Conservation (phyloP, 2,888 invertebrate genomes). For the Spisula solida region DNA sequence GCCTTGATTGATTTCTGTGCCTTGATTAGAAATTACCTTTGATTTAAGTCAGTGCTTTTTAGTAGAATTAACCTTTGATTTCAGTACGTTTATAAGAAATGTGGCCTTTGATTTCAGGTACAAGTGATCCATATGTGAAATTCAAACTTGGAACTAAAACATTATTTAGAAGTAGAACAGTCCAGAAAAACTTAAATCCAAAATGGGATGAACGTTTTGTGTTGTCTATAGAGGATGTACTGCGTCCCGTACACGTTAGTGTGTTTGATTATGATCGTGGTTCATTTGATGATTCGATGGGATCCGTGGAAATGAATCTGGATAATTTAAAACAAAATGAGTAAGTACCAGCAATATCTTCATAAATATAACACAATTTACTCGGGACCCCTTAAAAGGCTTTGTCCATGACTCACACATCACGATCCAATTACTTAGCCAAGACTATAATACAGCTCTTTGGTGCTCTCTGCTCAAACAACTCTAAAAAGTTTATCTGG, state of each 20-base stretch:
- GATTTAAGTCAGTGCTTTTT: no score
- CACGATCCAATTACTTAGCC: no score
- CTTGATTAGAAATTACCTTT: no score
- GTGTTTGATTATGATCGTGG: constrained; percentile 99
- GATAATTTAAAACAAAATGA: constrained; percentile 87
- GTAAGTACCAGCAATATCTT: constrained; percentile 46
- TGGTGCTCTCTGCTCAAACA: no score
- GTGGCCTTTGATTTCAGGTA: constrained; percentile 89
- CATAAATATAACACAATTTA: no score
- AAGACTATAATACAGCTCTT: no score
- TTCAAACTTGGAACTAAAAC: constrained; percentile 95
- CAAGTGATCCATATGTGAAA: constrained; percentile 99
- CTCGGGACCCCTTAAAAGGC: no score
- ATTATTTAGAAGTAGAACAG: constrained; percentile 97
- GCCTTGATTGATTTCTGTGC: no score
- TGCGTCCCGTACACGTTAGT: constrained; percentile 84
- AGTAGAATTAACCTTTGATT: no score
- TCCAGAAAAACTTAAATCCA: constrained; percentile 97
- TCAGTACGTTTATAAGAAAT: no score
- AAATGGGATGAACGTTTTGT: constrained; percentile 99
- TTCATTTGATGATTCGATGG: constrained; percentile 98
- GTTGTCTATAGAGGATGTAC: constrained; percentile 89
- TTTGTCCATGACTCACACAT: no score
- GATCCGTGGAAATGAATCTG: constrained; percentile 94
- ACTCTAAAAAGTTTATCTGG: no score